Evolutionary conservation across 2,797 vertebrate genomes (phyloP).

Genomic region (Trematomus bernacchii): DNA sequence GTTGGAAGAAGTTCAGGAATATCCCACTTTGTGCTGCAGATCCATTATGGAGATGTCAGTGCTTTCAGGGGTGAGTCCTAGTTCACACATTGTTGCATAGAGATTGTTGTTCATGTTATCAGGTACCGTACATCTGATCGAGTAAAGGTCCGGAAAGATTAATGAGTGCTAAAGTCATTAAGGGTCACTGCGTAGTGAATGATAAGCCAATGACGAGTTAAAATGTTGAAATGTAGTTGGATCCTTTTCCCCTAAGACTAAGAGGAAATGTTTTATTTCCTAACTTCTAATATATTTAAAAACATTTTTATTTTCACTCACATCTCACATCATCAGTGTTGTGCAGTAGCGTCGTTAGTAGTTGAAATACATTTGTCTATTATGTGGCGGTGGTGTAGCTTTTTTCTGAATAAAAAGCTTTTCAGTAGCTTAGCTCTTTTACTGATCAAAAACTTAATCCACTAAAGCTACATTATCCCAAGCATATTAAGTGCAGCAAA

Average conservation of each 20-base stretch:
- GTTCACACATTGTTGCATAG: neutral
- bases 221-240: neutral
- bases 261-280: neutral
- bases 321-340: neutral
- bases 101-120: neutral
- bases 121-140: neutral
- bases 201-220: neutral
- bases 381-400: no score
- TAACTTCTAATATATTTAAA: neutral
- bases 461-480: no score
- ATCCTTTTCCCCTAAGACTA: neutral
- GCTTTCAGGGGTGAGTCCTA: slow-evolving; percentile 90
- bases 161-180: no score
- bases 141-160: no score
- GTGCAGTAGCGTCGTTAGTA: no score
- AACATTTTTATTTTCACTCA: neutral
- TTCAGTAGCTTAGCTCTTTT: no score
- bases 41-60: slow-evolving; percentile 94
- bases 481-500: no score
- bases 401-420: no score
- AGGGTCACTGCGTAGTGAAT: neutral
- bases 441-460: no score
- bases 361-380: no score
- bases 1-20: slow-evolving; percentile 91
- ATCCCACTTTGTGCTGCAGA: slow-evolving; percentile 95